A percentile compares a stretch with the other conserved stretches of the same genome.
These are phyloP conservation scores for Neomonachus schauinslandi DNA, from an alignment of 2,113 vertebrate species.

Conservation along the genomic window DNA sequence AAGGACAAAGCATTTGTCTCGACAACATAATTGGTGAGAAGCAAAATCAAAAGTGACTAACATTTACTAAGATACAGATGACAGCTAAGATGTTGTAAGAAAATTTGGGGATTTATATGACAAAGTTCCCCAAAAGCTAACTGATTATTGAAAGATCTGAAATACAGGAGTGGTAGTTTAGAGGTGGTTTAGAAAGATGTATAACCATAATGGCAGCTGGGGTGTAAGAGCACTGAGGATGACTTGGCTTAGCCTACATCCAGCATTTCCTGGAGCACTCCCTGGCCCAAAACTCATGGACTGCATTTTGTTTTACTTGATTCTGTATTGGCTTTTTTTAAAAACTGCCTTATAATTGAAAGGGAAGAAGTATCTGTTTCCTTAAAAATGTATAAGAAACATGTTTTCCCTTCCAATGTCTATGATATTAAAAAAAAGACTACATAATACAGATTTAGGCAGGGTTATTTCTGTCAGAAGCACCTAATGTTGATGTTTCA, in stretches of 20 bases:
- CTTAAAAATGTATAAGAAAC: background rate
- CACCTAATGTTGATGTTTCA: background rate
- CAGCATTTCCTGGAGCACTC: too few relatives aligned
- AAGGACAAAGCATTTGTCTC: background rate
- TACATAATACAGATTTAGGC: background rate
- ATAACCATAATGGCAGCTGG: background rate
- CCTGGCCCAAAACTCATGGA: rapidly evolving
- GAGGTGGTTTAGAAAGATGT: background rate
- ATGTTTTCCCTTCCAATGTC: background rate
- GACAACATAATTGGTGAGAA: background rate
- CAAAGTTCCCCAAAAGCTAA: background rate
- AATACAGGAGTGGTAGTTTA: background rate
- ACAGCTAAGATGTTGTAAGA: background rate
- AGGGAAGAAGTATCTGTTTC: background rate
- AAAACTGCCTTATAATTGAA: background rate
- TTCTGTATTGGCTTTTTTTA: background rate
- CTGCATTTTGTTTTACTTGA: background rate
- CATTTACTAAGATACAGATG: background rate
- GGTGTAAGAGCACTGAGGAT: background rate
- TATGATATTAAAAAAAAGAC: background rate
- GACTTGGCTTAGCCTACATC: background rate
- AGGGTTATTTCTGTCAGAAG: background rate
- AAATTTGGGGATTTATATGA: background rate
- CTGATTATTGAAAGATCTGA: background rate
- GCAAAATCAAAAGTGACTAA: background rate